Conservation (phyloP, 2,113 vertebrate genomes). For the Zootoca vivipara region DNA sequence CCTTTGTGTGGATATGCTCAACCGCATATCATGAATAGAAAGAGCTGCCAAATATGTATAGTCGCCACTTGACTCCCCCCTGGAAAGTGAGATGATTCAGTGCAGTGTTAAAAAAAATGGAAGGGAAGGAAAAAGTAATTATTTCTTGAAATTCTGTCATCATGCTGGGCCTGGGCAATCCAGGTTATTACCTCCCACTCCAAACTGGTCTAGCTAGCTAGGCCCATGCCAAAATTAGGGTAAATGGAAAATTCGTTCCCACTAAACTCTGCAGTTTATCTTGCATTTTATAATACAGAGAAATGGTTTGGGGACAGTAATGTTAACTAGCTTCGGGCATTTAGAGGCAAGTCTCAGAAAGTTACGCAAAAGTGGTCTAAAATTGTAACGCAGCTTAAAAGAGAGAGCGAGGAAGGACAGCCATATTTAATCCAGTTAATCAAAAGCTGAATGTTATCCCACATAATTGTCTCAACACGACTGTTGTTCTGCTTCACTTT, state of each 20-base stretch:
- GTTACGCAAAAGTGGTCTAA: constrained; percentile 16
- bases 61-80: background rate
- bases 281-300: background rate
- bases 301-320: background rate
- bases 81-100: background rate
- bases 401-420: background rate
- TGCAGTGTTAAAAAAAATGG: background rate
- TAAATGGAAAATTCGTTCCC: constrained; percentile 22
- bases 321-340: background rate
- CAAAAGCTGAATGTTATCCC: constrained; percentile 8
- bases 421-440: background rate
- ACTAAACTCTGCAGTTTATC: background rate
- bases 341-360: constrained; percentile 8
- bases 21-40: background rate
- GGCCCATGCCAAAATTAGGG: fast-evolving
- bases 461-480: background rate
- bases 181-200: constrained; percentile 2
- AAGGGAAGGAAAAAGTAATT: background rate
- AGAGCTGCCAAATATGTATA: background rate
- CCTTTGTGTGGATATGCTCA: constrained; percentile 23
- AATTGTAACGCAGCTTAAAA: background rate
- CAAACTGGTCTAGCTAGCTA: background rate
- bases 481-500: constrained; percentile 32
- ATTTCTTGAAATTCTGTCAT: background rate
- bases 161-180: background rate